Evolutionary conservation across 2,113 vertebrate species (phyloP).

Genomic region (Zeus faber): DNA sequence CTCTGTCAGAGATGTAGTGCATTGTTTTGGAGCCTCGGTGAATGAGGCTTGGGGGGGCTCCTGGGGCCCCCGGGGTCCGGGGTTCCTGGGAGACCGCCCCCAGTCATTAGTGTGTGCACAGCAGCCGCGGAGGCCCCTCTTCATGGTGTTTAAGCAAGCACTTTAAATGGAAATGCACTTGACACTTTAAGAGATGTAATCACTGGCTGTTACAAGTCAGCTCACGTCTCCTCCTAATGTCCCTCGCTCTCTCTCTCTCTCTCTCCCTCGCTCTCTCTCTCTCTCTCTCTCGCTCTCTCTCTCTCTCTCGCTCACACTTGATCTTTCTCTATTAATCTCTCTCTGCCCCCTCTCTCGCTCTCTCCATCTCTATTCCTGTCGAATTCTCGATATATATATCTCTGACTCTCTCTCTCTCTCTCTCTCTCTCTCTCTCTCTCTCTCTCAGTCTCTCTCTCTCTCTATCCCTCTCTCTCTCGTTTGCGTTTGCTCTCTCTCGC

Average conservation of each 20-base stretch:
- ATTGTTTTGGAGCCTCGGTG: constrained; percentile 30
- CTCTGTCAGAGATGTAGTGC: constrained; percentile 8
- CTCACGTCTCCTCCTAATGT: constrained; percentile 77
- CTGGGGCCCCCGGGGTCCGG: no score
- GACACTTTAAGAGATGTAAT: constrained; percentile 87
- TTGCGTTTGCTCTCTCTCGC: constrained; percentile 8
- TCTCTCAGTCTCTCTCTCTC: no score
- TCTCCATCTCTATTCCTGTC: background rate
- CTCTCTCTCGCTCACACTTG: constrained; percentile 4
- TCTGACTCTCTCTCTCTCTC: background rate
- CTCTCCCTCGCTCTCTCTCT: constrained; percentile 7
- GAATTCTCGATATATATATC: background rate
- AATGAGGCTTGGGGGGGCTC: no score
- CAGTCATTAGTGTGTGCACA: constrained; percentile 53
- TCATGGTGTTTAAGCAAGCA: constrained; percentile 90
- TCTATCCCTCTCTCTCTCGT: no score
- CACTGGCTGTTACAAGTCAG: constrained; percentile 85
- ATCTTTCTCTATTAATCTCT: background rate
- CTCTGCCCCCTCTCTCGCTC: background rate
- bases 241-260: constrained; percentile 59
- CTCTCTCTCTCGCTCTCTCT: constrained; percentile 15
- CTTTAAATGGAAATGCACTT: constrained; percentile 96
- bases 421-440: no score
- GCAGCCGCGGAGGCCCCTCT: constrained; percentile 67
- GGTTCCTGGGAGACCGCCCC: constrained; percentile 51